These are phyloP conservation scores for Cherax quadricarinatus DNA, from an alignment of 1,140 invertebrate species.

Conservation along the genomic window DNA sequence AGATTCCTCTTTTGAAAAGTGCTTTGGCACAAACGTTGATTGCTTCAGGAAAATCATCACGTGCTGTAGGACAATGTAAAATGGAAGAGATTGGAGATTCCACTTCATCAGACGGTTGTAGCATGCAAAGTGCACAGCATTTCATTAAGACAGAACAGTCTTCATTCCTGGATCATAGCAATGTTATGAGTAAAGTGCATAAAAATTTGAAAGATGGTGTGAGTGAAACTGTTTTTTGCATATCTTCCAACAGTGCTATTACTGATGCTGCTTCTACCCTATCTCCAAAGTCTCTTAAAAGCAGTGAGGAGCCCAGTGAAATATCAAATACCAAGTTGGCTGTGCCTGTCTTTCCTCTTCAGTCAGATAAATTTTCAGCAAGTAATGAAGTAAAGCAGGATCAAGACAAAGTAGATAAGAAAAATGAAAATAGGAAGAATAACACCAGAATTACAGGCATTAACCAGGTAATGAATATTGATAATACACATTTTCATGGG, in stretches of 20 bases:
- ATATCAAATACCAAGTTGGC: neutral
- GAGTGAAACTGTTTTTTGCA: neutral
- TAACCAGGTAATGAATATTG: neutral
- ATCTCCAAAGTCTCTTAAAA: neutral
- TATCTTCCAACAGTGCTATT: too few relatives aligned
- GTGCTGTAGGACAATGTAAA: neutral
- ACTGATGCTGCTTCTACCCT: neutral
- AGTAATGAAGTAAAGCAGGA: neutral
- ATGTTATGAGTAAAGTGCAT: neutral
- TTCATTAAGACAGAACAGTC: neutral
- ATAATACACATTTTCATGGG: neutral
- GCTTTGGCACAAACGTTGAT: neutral
- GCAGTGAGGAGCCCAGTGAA: neutral
- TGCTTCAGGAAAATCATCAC: neutral
- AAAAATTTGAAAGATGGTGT: neutral
- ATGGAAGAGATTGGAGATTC: neutral
- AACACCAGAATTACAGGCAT: neutral
- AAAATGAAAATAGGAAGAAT: neutral
- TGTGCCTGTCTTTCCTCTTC: neutral
- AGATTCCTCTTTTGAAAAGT: neutral
- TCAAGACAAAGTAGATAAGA: neutral
- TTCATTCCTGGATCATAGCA: neutral
- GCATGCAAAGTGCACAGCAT: neutral
- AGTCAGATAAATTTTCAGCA: neutral
- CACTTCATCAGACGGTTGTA: neutral